Evolutionary conservation across 2,888 invertebrate genomes (phyloP).

Genomic region (Digitonthophagus gazella): DNA sequence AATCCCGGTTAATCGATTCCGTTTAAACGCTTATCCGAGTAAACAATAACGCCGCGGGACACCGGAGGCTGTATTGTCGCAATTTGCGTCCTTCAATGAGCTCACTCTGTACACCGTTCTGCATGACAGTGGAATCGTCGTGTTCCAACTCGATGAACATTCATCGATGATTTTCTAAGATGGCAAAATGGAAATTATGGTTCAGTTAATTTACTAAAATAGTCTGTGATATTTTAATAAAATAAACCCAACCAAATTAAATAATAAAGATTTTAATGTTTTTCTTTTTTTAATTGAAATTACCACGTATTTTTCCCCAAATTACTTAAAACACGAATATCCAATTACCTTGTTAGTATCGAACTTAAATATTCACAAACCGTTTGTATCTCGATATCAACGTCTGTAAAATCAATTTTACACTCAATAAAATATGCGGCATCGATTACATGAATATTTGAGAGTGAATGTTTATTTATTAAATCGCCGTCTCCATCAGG

Average conservation of each 20-base stretch:
- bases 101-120: neutral
- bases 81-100: neutral
- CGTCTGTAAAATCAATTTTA: neutral
- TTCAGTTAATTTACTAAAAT: no score
- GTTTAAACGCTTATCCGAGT: neutral
- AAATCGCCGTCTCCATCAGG: neutral
- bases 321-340: no score
- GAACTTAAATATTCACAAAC: neutral
- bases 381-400: neutral
- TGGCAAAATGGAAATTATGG: neutral
- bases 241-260: no score
- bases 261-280: no score
- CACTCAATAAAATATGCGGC: neutral
- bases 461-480: neutral
- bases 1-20: neutral
- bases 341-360: neutral
- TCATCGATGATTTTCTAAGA: no score
- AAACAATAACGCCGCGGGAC: neutral
- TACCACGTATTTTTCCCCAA: no score
- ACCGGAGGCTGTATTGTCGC: neutral
- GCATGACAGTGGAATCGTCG: neutral
- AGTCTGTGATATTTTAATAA: no score
- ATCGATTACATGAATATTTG: neutral
- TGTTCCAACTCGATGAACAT: neutral
- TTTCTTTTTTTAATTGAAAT: no score